These are phyloP conservation scores for Python bivittatus DNA, from an alignment of 2,113 vertebrate genomes.

Conservation along the genomic window DNA sequence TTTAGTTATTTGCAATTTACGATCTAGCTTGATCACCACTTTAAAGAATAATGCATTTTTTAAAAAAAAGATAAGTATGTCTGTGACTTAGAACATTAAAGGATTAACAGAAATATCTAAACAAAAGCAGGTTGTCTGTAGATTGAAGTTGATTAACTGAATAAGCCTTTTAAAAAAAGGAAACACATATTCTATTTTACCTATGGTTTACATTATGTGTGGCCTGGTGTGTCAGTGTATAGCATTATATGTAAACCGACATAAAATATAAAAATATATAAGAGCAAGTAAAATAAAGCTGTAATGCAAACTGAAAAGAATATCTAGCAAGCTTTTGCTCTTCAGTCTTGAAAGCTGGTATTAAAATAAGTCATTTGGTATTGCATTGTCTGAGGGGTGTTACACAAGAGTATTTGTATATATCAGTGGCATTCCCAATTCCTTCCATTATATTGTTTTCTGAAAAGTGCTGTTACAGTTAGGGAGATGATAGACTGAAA, in stretches of 20 bases:
- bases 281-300: neutral
- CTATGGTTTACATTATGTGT: neutral
- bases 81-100: neutral
- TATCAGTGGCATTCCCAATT: neutral
- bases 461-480: neutral
- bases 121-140: neutral
- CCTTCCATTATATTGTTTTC: neutral
- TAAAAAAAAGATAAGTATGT: neutral
- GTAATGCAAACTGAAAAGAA: neutral
- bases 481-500: constrained; percentile 57
- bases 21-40: neutral
- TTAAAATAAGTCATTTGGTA: neutral
- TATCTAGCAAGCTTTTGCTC: neutral
- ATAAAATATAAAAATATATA: neutral
- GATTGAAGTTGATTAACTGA: neutral
- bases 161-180: neutral
- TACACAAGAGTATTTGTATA: neutral
- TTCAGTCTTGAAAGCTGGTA: neutral
- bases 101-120: neutral
- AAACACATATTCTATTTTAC: neutral
- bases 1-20: neutral
- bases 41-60: neutral
- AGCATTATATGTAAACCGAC: neutral
- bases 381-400: fast-evolving
- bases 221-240: neutral